A percentile compares a stretch with the other conserved stretches of the same genome.
phyloP scores from a whole-genome alignment of 2,113 vertebrate species.

The Charadrius vociferus region DNA sequence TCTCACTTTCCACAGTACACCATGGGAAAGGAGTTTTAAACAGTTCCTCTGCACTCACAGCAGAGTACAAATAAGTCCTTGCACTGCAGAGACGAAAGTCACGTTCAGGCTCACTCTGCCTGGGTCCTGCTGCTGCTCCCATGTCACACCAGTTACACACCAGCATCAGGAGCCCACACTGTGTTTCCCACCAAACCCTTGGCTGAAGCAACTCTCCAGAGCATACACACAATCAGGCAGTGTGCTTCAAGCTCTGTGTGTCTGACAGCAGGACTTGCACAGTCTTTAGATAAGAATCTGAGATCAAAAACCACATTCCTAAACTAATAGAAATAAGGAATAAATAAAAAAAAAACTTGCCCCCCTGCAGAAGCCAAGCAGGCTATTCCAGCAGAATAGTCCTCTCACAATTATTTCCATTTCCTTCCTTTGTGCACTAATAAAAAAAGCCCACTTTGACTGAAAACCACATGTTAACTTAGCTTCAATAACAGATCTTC shows the following conservation, averaged over 20 bases:
- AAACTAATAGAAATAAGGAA: not conserved
- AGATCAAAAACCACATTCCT: not conserved
- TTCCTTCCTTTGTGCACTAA: not conserved
- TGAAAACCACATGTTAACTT: not conserved
- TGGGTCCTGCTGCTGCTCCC: not conserved
- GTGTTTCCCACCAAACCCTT: not conserved
- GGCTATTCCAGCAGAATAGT: not conserved
- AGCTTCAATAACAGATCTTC: not conserved
- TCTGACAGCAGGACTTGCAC: not conserved
- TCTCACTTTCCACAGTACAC: not conserved
- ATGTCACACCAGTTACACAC: not conserved
- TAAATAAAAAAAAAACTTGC: not conserved
- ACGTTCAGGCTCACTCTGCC: not conserved
- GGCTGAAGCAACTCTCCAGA: not conserved
- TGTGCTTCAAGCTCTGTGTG: no score
- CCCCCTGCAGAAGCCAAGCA: not conserved
- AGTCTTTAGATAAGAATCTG: not conserved
- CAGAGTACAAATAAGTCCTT: not conserved
- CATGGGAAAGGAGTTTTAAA: not conserved
- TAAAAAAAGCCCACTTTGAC: not conserved
- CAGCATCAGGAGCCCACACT: accelerated
- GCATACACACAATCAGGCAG: not conserved
- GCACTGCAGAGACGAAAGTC: not conserved
- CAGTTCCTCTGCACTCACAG: not conserved
- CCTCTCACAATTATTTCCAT: not conserved